These are phyloP conservation scores for Halcyon leucocephala DNA, from an alignment of 2,797 vertebrate species.

Conservation along the genomic window DNA sequence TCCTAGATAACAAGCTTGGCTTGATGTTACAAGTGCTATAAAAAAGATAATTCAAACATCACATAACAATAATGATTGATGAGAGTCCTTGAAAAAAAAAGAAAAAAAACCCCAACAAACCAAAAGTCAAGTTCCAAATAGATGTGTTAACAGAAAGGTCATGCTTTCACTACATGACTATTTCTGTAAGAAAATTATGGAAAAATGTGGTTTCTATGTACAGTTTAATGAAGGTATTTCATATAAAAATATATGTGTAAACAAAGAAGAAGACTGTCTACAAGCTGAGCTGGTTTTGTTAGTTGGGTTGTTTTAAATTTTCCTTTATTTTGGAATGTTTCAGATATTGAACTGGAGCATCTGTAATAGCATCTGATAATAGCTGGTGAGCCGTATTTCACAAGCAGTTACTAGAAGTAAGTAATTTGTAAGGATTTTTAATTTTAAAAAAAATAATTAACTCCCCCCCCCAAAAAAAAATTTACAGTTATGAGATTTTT, in stretches of 20 bases:
- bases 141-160: not conserved
- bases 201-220: not conserved
- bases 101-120: too few relatives aligned
- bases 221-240: not conserved
- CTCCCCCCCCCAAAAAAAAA: too few relatives aligned
- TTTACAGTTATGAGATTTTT: not conserved
- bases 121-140: not conserved
- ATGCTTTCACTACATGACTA: not conserved
- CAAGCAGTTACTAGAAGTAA: not conserved
- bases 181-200: not conserved
- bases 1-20: not conserved
- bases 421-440: not conserved
- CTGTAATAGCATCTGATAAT: not conserved
- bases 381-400: not conserved
- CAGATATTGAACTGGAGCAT: not conserved
- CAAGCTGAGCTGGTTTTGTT: not conserved
- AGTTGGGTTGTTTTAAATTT: not conserved
- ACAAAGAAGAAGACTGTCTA: not conserved
- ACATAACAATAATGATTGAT: not conserved
- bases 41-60: not conserved
- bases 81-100: not conserved
- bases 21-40: not conserved
- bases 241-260: not conserved
- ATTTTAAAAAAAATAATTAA: not conserved
- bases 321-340: not conserved